These are phyloP conservation scores for Drosophila nikananu DNA, from an alignment of 1,140 invertebrate genomes.

Conservation along the genomic window DNA sequence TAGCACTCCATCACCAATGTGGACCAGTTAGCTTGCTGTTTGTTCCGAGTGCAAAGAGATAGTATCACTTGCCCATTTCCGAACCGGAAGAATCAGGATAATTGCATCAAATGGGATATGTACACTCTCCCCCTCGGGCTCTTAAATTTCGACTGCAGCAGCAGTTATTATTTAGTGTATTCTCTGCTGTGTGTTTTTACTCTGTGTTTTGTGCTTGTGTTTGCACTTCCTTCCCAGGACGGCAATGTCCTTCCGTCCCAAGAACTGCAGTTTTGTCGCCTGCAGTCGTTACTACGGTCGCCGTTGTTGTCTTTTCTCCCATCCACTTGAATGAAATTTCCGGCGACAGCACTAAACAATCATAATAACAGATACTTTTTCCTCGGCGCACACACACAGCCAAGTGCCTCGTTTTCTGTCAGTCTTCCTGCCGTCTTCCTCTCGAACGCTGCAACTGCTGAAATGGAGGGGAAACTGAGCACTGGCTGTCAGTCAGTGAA, in stretches of 20 bases:
- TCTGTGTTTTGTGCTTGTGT: constrained; percentile 19
- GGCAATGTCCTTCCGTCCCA: constrained; percentile 15
- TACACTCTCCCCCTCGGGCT: constrained; percentile 9
- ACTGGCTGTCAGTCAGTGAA: constrained; percentile 52
- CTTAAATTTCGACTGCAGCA: constrained; percentile 29
- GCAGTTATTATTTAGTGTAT: constrained; percentile 63
- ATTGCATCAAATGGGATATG: constrained; percentile 45
- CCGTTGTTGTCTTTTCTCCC: constrained; percentile 34
- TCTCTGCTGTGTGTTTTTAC: constrained; percentile 16
- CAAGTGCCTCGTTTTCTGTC: constrained; percentile 47
- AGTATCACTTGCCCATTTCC: constrained; percentile 10
- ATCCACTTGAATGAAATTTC: constrained; percentile 82
- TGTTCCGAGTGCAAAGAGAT: constrained; percentile 4
- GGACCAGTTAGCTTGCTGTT: constrained; percentile 30
- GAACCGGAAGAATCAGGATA: constrained; percentile 41
- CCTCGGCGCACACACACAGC: constrained; percentile 31
- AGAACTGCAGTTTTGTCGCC: constrained; percentile 73
- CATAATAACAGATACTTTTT: constrained; percentile 80
- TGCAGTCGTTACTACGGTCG: constrained; percentile 45
- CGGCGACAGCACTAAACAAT: constrained; percentile 81
- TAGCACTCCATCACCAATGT: constrained; percentile 29
- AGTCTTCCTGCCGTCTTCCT: constrained; percentile 11
- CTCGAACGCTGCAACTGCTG: constrained; percentile 4
- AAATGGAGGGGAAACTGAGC: constrained; percentile 36
- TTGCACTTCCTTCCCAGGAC: neutral